Evolutionary conservation across 2,797 vertebrate species (phyloP), one percentile per base, ranked within the genome.

Genomic region (Microchirus variegatus): DNA sequence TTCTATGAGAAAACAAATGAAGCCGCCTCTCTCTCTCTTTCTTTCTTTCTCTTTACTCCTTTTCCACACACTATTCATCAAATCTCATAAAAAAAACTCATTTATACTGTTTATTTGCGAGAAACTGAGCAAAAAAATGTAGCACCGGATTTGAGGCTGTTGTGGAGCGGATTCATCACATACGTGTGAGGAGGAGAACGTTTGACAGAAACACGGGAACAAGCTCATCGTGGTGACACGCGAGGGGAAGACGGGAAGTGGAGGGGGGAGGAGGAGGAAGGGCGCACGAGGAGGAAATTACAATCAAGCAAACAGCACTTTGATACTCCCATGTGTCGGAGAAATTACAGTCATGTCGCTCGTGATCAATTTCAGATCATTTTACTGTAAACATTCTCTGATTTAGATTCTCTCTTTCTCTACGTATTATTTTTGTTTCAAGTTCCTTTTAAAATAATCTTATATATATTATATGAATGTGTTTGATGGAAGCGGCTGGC

Each of bases 261-360:
- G 17, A 22, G 2, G 35, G 18, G 17, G 11, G 11, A 31, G 14
- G 13, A 15, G 58, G 67, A 73, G 80, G 77, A 77, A 66, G 22
- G 22, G 22, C 22, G 22, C 3, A 22, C 22, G 22, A 15, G 58
- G 67, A 73, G 80, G 77, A 77, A 66, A 73, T 84, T 19, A 74
- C 74, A 84, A 81, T 85, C 67, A 78, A 58, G 73, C 85, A 78
- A 84, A 69, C 69, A 58, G 88, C 90, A 87, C 90, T 91, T 91
- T 91, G 86, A 86, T 53, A 64, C 76, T 67, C 82, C 77, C 77
- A 43, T 43, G 80, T 68, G 45, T 80, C 1, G 8, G 63, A 62
- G 40, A 9, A 66, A 45, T 70, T 40, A 37, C 52, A 55, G 57
- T 53, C 53, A 4, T 5, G 76, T 62, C 59, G 57, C 60, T 76